Base-by-base conservation (phyloP, 2,113 vertebrate genomes). In the Lagopus muta region DNA sequence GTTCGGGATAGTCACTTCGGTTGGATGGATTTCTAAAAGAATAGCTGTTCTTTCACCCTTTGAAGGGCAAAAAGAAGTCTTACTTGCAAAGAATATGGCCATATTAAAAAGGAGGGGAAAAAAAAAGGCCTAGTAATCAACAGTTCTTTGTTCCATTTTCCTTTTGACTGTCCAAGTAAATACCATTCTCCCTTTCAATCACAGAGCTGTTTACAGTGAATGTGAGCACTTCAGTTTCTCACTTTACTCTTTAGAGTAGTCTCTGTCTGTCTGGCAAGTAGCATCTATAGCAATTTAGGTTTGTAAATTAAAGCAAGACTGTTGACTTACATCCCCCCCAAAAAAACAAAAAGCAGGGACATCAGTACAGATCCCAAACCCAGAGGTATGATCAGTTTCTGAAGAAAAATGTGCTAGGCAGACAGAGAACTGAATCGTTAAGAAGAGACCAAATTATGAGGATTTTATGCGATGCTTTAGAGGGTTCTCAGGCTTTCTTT, bases 401-500 rank as follows among this genome's bases (percentile, higher is more conserved):
- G 62, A 82, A 74, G 81, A 54, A 89, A 89, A 92, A 69, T 45
- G 16, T 87, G 54, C 24, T 62, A 76, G 64, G 40, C 36, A 93
- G 62, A 25, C 91, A 94, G 70, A 73, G 60, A 87, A 93, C 45
- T 12, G 9, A 89, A 73, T 89, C 74, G 30, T 55, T 82, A 87
- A 80, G 55, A n/a, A 85, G 42, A 88, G 32, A 91, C 74, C 60
- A 81, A 73, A 85, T 90, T 86, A 88, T 71, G 38, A 50, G 76
- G 65, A 90, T 86, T 81, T 95, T 67, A 81, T n/a, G 55, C 27
- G 28, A 77, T 47, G 79, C 91, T 72, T 43, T 64, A 88, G 27
- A 73, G 22, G 24, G 32, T 55, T 91, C 60, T 89, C 67, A 74
- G 42, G 64, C 18, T 91, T 95, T 45, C 38, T 86, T 92, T 80